Percentiles rank a stretch among this genome's conserved stretches.
These are phyloP conservation scores for Microcebus ravelobensis DNA, from an alignment of 2,113 vertebrate species.

Conservation along the genomic window DNA sequence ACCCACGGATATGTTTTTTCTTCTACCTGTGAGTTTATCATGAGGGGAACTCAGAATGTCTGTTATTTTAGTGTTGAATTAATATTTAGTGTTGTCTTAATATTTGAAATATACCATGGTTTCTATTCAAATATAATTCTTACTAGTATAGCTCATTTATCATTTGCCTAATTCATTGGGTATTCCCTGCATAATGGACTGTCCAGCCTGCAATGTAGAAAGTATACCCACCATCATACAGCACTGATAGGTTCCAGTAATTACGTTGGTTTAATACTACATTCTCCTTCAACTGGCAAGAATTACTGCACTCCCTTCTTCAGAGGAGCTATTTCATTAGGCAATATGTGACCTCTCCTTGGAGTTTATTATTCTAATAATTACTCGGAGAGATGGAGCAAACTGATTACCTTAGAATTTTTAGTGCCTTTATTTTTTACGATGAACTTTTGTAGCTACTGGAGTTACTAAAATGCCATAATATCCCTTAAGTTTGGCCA, in stretches of 20 bases:
- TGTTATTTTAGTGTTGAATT: not conserved
- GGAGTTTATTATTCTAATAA: slow-evolving; percentile 43
- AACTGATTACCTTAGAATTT: slow-evolving; percentile 31
- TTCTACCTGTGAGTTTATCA: not conserved
- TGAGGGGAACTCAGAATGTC: not conserved
- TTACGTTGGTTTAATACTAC: not conserved
- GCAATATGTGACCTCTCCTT: not conserved
- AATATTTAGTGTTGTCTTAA: not conserved
- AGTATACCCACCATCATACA: not conserved
- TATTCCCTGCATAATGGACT: not conserved
- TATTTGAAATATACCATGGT: not conserved
- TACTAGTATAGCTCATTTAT: not conserved
- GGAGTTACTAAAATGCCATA: not conserved
- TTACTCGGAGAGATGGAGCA: slow-evolving; percentile 37
- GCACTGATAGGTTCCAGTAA: not conserved
- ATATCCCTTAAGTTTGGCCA: not conserved
- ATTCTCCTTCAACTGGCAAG: not conserved
- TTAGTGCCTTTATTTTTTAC: slow-evolving; percentile 15
- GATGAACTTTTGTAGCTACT: not conserved
- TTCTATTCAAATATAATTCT: not conserved
- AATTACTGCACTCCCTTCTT: not conserved
- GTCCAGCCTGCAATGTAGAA: not conserved
- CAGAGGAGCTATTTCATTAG: slow-evolving; percentile 27
- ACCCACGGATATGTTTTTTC: not conserved
- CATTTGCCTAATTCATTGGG: not conserved